Base-by-base conservation (phyloP, 2,888 invertebrate genomes). In the Eucera pruinosa region DNA sequence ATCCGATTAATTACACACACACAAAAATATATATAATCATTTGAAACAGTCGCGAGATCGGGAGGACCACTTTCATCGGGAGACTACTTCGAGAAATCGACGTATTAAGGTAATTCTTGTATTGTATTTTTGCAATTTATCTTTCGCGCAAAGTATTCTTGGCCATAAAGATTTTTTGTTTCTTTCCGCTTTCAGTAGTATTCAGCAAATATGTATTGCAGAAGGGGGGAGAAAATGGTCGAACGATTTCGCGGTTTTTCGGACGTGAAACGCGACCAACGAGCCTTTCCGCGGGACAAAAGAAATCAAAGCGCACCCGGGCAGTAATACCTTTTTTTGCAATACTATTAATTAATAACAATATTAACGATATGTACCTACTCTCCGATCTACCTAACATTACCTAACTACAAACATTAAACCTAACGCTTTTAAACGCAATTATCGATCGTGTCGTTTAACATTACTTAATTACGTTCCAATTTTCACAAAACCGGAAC, bases 321-420 rank as follows among this genome's bases (percentile, higher is more conserved):
- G 86, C 86, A 86, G 85, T 88, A 87, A 87, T 84, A 83, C 80
- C 83, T 81, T 86, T 68, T 27, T 48, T 85, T 85, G 87, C 88
- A 88, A 87, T 84, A 84, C 90, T 90, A 91, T 88, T 87, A 87
- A 88, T 88, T 80, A 84, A 86, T 88, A 88, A 88, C 89, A 88
- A 89, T 90, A 86, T 87, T 89, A 90, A 85, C 84, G 91, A 91
- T 90, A 91, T 90, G 90, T 91, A 85, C 69, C 87, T 88, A 87
- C 83, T 80, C 78, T 79, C 89, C 82, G 79, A 80, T 75, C 87
- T 87, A 86, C 74, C 84, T 85, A 86, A 77, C 57, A 55, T 68
- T 73, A 69, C 79, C 86, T 88, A 88, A 85, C 85, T 87, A 89
- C 86, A 84, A 85, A 88, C 86, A 87, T 89, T 87, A 87, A 85